A percentile compares a stretch with the other conserved stretches of the same genome.
Evolutionary conservation across 2,888 invertebrate genomes (phyloP).

Genomic region (Platerodrilus igneus): DNA sequence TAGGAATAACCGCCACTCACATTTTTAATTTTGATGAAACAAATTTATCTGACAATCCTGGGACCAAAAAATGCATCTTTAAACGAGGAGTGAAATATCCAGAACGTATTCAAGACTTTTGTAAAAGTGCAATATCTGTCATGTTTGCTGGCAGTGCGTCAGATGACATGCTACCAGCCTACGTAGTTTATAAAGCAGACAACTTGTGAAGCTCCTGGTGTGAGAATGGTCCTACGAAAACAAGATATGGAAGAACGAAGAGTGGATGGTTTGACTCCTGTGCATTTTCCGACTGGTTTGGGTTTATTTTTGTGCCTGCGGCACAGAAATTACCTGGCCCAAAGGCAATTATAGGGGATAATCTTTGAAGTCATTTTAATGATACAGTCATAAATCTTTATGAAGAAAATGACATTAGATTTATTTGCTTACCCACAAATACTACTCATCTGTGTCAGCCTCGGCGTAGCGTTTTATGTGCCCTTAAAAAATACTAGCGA

Average conservation of each 20-base stretch:
- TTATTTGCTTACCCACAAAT: not conserved
- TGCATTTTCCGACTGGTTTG: not conserved
- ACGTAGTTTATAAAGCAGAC: too few species aligned
- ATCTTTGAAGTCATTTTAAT: constrained; percentile 1
- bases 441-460: not conserved
- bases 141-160: not conserved
- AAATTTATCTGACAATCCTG: constrained; percentile 1
- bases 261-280: constrained; percentile 3
- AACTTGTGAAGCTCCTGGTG: too few species aligned
- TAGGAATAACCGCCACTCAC: not conserved
- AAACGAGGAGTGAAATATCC: too few species aligned
- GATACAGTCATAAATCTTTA: not conserved
- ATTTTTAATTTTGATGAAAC: constrained; percentile 7
- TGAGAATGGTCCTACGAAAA: too few species aligned
- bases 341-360: not conserved
- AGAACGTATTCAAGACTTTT: too few species aligned
- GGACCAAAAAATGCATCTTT: not conserved
- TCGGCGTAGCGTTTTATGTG: not conserved
- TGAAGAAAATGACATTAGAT: not conserved
- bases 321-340: not conserved
- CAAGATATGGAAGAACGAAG: not conserved
- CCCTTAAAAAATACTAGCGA: not conserved
- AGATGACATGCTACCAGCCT: not conserved
- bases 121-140: too few species aligned
- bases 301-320: not conserved